These are phyloP conservation scores for Drosophila macrospina DNA, from an alignment of 2,888 invertebrate genomes.

Conservation along the genomic window DNA sequence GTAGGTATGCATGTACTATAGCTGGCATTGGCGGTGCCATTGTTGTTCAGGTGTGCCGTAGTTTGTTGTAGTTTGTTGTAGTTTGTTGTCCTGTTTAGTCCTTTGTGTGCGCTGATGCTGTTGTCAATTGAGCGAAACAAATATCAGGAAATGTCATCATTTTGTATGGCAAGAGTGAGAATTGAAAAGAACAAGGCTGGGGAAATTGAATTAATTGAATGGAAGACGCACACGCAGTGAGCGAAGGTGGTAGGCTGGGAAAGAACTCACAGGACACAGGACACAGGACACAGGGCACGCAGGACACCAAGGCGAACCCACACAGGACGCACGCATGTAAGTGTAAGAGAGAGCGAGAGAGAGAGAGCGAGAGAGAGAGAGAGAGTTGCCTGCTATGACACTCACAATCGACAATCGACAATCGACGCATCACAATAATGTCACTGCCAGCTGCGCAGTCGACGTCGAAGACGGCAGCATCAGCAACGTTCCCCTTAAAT, in stretches of 20 bases:
- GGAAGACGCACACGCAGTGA: conserved; percentile 17
- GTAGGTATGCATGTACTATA: not conserved
- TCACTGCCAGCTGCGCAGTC: conserved; percentile 68
- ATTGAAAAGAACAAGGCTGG: conserved; percentile 37
- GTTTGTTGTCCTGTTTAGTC: conserved; percentile 24
- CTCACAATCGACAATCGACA: conserved; percentile 46
- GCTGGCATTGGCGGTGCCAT: conserved; percentile 28
- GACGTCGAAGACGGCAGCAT: not conserved
- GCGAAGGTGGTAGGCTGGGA: conserved; percentile 21
- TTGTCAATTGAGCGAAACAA: conserved; percentile 70
- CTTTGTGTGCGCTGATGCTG: conserved; percentile 52
- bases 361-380: conserved; percentile 9
- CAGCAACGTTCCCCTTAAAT: conserved; percentile 42
- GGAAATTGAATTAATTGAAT: conserved; percentile 34
- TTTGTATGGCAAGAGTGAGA: conserved; percentile 47
- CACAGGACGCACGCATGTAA: conserved; percentile 24
- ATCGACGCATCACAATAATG: conserved; percentile 48
- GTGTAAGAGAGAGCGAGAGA: conserved; percentile 6
- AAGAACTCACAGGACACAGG: conserved; percentile 12
- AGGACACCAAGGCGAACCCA: conserved; percentile 40
- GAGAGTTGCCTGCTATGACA: conserved; percentile 48
- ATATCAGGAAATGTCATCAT: conserved; percentile 83
- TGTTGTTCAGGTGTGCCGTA: conserved; percentile 46
- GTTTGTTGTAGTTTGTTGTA: conserved; percentile 1
- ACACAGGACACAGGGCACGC: conserved; percentile 30